Evolutionary conservation across 2,888 invertebrate species (phyloP), one percentile per base, ranked within the genome.

Genomic region (Harmothoe impar): DNA sequence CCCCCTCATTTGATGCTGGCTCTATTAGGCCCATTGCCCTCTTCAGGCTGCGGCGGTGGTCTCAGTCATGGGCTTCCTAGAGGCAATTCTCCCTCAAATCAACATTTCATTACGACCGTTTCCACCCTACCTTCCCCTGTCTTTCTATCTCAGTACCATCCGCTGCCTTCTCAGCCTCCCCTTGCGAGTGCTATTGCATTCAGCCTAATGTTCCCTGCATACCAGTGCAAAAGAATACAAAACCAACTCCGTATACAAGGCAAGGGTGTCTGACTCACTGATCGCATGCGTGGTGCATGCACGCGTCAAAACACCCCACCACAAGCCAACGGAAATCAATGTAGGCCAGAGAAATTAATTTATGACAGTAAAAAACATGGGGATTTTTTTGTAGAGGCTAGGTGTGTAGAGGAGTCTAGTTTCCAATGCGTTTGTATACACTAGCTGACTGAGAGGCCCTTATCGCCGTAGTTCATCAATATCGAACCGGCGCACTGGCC

Each of bases 381-480:
- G 43, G 5, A 43, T 43, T 3, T 43, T 43, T 43, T n/a, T n/a
- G n/a, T 20, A n/a, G 12, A 62, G 62, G 43, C 1, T 12, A 62
- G 62, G 62, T 62, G 62, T 43, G 43, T 62, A 23, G 33, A 15
- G 20, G 72, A 17, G 72, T 72, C 72, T 72, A 72, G 72, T 72
- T 72, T 72, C 25, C 72, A 72, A 72, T 72, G 31, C 72, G 17
- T 3, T 23, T 72, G 72, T 72, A 72, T 72, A 29, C 62, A 62
- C 62, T n/a, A 62, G 12, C 62, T 12, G 62, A n/a, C 1, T 62
- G 62, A 62, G 43, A 43, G n/a, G 62, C 23, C 43, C 81, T 81
- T 81, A 81, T 81, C 81, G 81, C 33, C 12, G 81, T 43, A 81
- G 81, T 81, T 81, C 81, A 81, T 81, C 81, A 81, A 43, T 81